Percentiles rank a stretch among this genome's conserved stretches.
These are phyloP conservation scores for Characodon lateralis DNA, from an alignment of 2,797 vertebrate genomes.

Conservation along the genomic window DNA sequence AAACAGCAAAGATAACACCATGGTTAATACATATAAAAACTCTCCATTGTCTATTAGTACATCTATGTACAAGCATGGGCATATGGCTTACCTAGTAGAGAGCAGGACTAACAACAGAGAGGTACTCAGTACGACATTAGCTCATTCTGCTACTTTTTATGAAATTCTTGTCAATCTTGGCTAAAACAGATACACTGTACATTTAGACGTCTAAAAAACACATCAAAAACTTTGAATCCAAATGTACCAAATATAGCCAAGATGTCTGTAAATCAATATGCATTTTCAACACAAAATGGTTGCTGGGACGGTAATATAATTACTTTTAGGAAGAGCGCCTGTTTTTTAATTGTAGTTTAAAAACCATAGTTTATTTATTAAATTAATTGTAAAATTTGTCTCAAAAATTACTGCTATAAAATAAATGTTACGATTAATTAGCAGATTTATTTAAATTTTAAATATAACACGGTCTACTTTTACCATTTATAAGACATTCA, in stretches of 20 bases:
- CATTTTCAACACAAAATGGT: background rate
- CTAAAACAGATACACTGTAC: background rate
- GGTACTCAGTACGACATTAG: background rate
- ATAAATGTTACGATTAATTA: background rate
- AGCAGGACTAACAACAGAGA: background rate
- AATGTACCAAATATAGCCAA: background rate
- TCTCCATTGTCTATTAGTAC: background rate
- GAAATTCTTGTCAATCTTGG: background rate
- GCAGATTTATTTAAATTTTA: constrained; percentile 10
- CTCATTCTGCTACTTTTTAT: background rate
- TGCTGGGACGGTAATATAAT: background rate
- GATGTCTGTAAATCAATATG: background rate
- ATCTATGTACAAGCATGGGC: background rate
- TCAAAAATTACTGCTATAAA: background rate
- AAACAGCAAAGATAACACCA: background rate
- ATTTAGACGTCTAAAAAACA: background rate
- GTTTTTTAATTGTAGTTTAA: background rate
- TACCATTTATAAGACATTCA: constrained; percentile 13
- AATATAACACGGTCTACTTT: background rate
- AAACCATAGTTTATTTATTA: background rate
- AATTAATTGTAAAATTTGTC: background rate
- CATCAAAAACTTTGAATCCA: background rate
- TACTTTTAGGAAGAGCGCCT: background rate
- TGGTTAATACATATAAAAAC: background rate
- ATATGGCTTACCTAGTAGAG: background rate